A percentile compares a stretch with the other conserved stretches of the same genome.
Conservation (phyloP, 2,888 invertebrate species). For the Oxyteleia sp. region DNA sequence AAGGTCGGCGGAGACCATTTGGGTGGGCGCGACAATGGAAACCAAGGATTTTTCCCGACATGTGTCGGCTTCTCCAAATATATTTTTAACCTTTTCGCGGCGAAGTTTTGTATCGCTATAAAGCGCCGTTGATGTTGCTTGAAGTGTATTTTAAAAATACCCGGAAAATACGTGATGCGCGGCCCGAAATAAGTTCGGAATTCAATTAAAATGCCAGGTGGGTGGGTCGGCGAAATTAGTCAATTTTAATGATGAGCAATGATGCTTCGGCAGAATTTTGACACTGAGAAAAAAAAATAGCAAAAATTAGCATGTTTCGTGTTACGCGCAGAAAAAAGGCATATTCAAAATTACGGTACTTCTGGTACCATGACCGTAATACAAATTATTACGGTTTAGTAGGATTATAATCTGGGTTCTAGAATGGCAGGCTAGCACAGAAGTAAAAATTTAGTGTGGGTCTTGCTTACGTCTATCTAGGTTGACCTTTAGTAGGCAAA, state of each 20-base stretch:
- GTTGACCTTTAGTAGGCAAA: too few relatives aligned
- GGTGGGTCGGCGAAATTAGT: slow-evolving; percentile 19
- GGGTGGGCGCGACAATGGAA: slow-evolving; percentile 30
- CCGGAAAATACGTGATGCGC: slow-evolving; percentile 23
- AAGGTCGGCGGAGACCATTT: slow-evolving; percentile 17
- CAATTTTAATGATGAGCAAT: slow-evolving; percentile 25
- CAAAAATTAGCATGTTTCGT: too few relatives aligned
- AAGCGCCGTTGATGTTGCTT: slow-evolving; percentile 24
- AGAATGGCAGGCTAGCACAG: too few relatives aligned
- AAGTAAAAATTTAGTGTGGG: too few relatives aligned
- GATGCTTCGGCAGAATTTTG: too few relatives aligned
- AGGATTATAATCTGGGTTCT: too few relatives aligned
- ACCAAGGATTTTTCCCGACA: slow-evolving; percentile 36
- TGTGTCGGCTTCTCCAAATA: slow-evolving; percentile 33
- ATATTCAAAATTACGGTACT: too few relatives aligned
- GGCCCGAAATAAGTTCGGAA: slow-evolving; percentile 25
- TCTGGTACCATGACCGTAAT: too few relatives aligned
- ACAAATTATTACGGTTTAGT: too few relatives aligned
- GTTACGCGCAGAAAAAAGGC: too few relatives aligned
- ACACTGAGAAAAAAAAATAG: too few relatives aligned
- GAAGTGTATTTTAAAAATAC: slow-evolving; percentile 59
- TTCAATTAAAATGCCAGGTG: slow-evolving; percentile 38
- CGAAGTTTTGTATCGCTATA: slow-evolving; percentile 23
- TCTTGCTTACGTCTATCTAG: too few relatives aligned
- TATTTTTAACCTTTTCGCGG: slow-evolving; percentile 60